Percentiles rank a stretch among this genome's conserved stretches.
Conservation (phyloP, 2,797 vertebrate species). For the Okamejei kenojei region DNA sequence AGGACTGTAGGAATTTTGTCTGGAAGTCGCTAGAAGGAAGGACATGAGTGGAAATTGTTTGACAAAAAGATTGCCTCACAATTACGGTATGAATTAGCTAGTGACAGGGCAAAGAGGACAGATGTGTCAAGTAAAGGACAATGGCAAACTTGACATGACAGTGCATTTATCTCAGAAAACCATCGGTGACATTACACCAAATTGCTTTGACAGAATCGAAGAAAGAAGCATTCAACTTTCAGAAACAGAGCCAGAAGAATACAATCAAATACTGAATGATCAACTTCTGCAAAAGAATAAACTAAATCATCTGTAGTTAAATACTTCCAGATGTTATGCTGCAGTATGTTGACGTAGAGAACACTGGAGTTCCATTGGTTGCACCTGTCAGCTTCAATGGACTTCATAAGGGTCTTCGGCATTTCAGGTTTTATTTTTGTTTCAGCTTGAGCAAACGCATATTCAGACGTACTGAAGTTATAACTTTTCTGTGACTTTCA, state of each 20-base stretch:
- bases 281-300: not conserved
- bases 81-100: constrained; percentile 2
- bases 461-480: no score
- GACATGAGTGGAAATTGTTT: constrained; percentile 17
- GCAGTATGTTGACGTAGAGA: not conserved
- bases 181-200: not conserved
- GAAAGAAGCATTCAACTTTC: not conserved
- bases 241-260: not conserved
- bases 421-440: not conserved
- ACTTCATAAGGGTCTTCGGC: not conserved
- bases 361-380: not conserved
- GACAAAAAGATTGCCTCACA: constrained; percentile 33
- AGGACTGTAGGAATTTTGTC: not conserved
- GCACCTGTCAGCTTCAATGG: not conserved
- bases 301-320: not conserved
- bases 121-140: constrained; percentile 3
- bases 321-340: not conserved
- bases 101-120: not conserved
- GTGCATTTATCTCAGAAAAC: not conserved
- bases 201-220: not conserved
- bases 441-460: not conserved
- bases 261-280: constrained; percentile 11
- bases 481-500: no score
- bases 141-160: constrained; percentile 20
- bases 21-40: constrained; percentile 17